Percentiles rank a stretch among this genome's conserved stretches.
Conservation (phyloP, 2,888 invertebrate genomes). For the Coelogynopora nodosa region DNA sequence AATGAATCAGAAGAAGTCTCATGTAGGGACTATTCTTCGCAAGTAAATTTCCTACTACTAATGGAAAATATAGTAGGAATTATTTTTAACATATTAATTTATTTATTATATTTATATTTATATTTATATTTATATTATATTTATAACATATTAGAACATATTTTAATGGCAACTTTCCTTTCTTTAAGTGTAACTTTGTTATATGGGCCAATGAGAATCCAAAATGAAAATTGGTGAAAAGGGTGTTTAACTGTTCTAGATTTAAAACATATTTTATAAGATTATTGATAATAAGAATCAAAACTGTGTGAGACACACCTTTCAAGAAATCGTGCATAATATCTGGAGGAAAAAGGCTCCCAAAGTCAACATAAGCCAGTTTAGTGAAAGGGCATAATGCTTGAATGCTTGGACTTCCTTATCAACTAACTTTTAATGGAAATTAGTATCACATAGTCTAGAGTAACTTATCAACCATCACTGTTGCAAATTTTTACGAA, state of each 20-base stretch:
- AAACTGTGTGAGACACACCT: neutral
- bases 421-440: too few species aligned
- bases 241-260: neutral
- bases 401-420: too few species aligned
- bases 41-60: neutral
- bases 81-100: too few species aligned
- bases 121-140: too few species aligned
- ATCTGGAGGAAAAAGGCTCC: neutral
- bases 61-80: neutral
- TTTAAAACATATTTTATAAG: neutral
- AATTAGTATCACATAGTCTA: too few species aligned
- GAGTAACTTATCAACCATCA: too few species aligned
- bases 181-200: neutral
- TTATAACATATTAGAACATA: neutral
- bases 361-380: neutral
- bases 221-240: neutral
- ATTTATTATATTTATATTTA: too few species aligned
- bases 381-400: neutral
- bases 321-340: neutral
- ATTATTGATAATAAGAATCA: neutral
- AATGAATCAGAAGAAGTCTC: neutral
- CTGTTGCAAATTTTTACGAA: too few species aligned
- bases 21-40: neutral
- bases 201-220: neutral
- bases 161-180: neutral